Percentiles rank a stretch among this genome's conserved stretches.
Evolutionary conservation across 1,140 invertebrate genomes (phyloP).

Genomic region (Neelides sp.): DNA sequence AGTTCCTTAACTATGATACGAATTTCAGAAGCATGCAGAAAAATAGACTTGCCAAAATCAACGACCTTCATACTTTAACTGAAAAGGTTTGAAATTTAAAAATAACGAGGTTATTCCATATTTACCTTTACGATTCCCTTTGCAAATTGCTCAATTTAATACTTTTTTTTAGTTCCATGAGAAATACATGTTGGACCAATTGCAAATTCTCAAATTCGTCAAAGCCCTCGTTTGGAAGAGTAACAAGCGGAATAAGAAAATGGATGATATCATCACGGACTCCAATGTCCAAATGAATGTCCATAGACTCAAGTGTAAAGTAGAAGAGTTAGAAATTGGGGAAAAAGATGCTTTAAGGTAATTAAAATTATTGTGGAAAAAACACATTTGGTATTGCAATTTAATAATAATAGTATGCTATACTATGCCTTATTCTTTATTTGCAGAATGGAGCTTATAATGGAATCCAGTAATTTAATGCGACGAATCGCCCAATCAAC

Average conservation of each 20-base stretch:
- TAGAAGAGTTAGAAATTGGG: background rate
- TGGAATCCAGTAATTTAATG: constrained; percentile 14
- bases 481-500: constrained; percentile 15
- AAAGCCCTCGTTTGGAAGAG: background rate
- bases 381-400: background rate
- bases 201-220: background rate
- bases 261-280: constrained; percentile 2
- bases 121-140: background rate
- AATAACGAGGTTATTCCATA: background rate
- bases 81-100: constrained; percentile 2
- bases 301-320: constrained; percentile 4
- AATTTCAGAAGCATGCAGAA: constrained; percentile 16
- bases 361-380: background rate
- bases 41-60: constrained; percentile 7
- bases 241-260: background rate
- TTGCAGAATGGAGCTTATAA: constrained; percentile 15
- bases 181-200: constrained; percentile 1
- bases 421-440: background rate
- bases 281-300: constrained; percentile 12
- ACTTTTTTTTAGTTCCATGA: constrained; percentile 6
- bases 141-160: background rate
- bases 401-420: background rate
- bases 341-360: background rate
- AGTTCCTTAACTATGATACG: constrained; percentile 2
- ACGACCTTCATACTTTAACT: constrained; percentile 1